phyloP scores from a whole-genome alignment of 2,113 vertebrate genomes.

The Dicentrarchus labrax region DNA sequence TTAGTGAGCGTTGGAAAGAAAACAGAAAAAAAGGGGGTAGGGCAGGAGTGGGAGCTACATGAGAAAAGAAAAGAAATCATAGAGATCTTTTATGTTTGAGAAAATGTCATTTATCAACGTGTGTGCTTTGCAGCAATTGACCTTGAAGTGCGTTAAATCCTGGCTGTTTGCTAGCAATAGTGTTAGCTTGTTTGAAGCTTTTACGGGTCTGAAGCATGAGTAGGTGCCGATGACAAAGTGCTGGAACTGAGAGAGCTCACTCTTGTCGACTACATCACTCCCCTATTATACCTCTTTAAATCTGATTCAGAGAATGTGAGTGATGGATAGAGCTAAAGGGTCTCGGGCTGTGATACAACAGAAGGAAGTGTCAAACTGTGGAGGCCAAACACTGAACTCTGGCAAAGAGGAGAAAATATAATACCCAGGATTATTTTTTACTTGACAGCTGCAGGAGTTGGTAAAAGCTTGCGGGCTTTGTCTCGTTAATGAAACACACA shows the following conservation, averaged over 20 bases:
- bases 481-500: neutral
- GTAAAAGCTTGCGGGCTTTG: neutral
- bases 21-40: conserved; percentile 44
- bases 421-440: conserved; percentile 26
- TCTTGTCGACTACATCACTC: conserved; percentile 46
- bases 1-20: conserved; percentile 69
- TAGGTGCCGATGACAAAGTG: conserved; percentile 74
- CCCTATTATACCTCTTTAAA: conserved; percentile 36
- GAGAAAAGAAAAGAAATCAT: conserved; percentile 34
- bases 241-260: conserved; percentile 48
- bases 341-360: conserved; percentile 37
- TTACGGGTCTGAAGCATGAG: conserved; percentile 58
- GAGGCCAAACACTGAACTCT: conserved; percentile 42
- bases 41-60: conserved; percentile 26
- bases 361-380: conserved; percentile 49
- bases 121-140: conserved; percentile 63
- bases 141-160: conserved; percentile 64
- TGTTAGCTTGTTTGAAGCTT: conserved; percentile 59
- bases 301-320: conserved; percentile 40
- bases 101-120: conserved; percentile 65
- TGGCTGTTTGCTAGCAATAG: conserved; percentile 61
- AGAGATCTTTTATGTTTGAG: conserved; percentile 53
- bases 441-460: neutral
- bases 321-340: conserved; percentile 51
- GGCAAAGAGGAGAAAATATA: conserved; percentile 10